Evolutionary conservation across 2,113 vertebrate species (phyloP).

Genomic region (Formicarius rufipectus): DNA sequence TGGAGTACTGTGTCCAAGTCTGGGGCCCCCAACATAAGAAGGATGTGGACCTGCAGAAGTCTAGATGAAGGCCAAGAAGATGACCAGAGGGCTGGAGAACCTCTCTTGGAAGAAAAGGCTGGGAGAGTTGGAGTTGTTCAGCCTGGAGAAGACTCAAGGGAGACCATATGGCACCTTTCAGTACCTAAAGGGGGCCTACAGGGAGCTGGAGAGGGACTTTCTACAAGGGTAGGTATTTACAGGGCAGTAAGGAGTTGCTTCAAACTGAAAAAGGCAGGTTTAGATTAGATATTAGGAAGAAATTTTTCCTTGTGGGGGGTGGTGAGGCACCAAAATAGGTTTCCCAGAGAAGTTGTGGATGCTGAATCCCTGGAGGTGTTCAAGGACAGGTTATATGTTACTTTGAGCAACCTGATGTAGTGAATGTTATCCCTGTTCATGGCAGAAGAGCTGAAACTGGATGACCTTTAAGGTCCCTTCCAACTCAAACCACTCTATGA

Average conservation of each 20-base stretch:
- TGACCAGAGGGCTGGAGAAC: neutral
- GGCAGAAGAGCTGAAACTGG: accelerated
- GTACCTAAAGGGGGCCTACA: neutral
- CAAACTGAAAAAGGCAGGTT: neutral
- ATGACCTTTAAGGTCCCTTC: neutral
- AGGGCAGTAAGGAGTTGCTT: neutral
- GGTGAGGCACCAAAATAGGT: neutral
- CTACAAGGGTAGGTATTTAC: neutral
- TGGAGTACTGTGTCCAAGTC: neutral
- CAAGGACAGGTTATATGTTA: neutral
- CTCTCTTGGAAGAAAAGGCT: neutral
- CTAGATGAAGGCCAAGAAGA: neutral
- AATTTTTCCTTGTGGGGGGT: neutral
- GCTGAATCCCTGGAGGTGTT: neutral
- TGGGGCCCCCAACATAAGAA: neutral
- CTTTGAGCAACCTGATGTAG: neutral
- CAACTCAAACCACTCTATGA: neutral
- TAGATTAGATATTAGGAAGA: neutral
- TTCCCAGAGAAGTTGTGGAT: neutral
- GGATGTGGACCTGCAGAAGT: neutral
- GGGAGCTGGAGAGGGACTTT: neutral
- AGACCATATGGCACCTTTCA: neutral
- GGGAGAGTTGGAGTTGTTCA: neutral
- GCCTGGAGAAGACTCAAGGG: neutral
- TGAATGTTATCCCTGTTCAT: neutral